Base-by-base conservation (phyloP, 2,113 vertebrate species). In the Carassius gibelio region DNA sequence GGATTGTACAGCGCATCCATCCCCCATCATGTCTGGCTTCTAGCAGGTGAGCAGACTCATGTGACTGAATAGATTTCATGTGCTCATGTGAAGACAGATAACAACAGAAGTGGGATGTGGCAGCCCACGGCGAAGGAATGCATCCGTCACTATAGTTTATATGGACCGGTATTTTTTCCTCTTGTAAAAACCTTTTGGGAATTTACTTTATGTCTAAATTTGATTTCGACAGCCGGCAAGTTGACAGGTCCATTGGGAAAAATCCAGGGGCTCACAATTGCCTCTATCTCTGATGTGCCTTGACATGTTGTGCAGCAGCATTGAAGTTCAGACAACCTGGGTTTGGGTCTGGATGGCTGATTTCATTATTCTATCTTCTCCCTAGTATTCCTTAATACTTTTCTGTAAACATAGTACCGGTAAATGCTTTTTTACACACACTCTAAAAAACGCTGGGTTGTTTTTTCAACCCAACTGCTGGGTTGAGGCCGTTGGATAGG, bases 21-120 rank as follows among this genome's bases (percentile, higher is more conserved):
- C 71, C 71, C 69, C 71, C 71, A 26, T 74, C 10, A 13, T 45
- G 42, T 74, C 38, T 74, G 71, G 11, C 71, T 23, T n/a, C 2
- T 14, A 74, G 71, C 71, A 74, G 71, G 75, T 77, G 75, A 77
- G 23, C 23, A 77, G 75, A 55, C 26, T 77, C 50, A 77, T 77
- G 75, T 57, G 26, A 57, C 75, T 23, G 71, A 55, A 34, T 13
- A 34, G 50, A 77, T 77, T 77, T 77, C 75, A 77, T 76, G 75
- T 57, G 75, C 42, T 45, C 42, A 45, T 45, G 42, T 45, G 42
- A 30, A 77, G 26, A 57, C 75, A 55, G 50, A 77, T 57, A 57
- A 50, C 23, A 57, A 57, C 75, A 55, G 26, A 77, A 77, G 71
- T 48, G 6, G 50, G 50, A 77, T 77, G 15, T 77, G 50, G 50